Percentiles rank a stretch among this genome's conserved stretches.
Conservation (phyloP, 53 echinoderm and acorn worm genomes). For the Hippasteria phrygiana region DNA sequence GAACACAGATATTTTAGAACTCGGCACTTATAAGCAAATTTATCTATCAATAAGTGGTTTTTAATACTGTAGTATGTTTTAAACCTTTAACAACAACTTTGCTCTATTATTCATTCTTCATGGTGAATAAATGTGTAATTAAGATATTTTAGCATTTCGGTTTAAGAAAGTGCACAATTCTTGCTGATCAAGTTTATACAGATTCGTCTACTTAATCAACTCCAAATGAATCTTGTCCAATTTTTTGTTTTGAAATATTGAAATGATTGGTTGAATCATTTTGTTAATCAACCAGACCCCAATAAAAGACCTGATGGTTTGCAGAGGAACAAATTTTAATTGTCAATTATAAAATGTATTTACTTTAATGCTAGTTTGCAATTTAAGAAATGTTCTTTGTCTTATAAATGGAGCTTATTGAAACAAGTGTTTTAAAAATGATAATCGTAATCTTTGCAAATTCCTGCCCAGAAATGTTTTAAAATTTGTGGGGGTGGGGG, state of each 20-base stretch:
- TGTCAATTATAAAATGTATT: neutral
- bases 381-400: neutral
- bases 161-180: neutral
- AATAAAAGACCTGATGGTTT: constrained; percentile 61
- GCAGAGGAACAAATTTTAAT: constrained; percentile 36
- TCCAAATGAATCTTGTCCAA: constrained; percentile 18
- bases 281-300: constrained; percentile 44
- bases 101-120: too few relatives aligned
- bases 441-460: too few relatives aligned
- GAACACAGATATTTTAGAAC: neutral
- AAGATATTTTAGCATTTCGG: neutral
- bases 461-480: too few relatives aligned
- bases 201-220: neutral
- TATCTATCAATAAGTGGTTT: neutral
- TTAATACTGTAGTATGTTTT: neutral
- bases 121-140: neutral
- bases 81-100: neutral
- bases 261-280: constrained; percentile 22
- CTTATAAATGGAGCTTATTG: too few relatives aligned
- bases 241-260: constrained; percentile 8
- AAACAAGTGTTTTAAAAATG: too few relatives aligned
- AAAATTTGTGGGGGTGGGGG: too few relatives aligned
- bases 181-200: neutral
- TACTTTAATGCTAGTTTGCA: neutral
- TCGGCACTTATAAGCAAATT: neutral